phyloP scores from a whole-genome alignment of 2,113 vertebrate species.

The Callocephalon fimbriatum region DNA sequence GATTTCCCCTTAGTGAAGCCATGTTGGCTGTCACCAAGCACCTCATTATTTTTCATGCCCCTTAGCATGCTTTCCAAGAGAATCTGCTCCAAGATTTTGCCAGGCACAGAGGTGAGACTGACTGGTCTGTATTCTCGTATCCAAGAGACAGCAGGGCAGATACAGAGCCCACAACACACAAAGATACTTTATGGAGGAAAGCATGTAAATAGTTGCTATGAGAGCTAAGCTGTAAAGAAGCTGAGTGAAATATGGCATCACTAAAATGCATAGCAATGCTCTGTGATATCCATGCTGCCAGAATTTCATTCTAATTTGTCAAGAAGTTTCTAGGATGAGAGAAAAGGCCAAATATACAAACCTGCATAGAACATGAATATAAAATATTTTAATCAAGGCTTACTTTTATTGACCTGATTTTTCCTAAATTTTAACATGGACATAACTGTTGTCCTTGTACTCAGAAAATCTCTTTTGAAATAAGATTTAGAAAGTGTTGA shows the following conservation, averaged over 20 bases:
- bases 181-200: neutral
- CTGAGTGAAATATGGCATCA: conserved; percentile 34
- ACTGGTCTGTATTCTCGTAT: neutral
- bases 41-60: no score
- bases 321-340: conserved; percentile 8
- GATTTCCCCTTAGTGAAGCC: no score
- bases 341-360: conserved; percentile 43
- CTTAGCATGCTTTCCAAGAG: no score
- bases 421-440: neutral
- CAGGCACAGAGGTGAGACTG: no score
- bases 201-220: neutral
- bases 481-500: neutral
- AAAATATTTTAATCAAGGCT: neutral
- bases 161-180: neutral
- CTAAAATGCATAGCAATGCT: conserved; percentile 25
- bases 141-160: neutral
- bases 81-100: no score
- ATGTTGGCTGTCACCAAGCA: no score
- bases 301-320: conserved; percentile 26
- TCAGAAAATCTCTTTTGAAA: neutral
- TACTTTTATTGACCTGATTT: neutral
- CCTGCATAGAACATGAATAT: neutral
- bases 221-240: conserved; percentile 1
- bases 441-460: neutral
- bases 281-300: conserved; percentile 6